Evolutionary conservation across 1,140 invertebrate species (phyloP), one percentile per base, ranked within the genome.

Genomic region (Macrosteles quadrilineatus): DNA sequence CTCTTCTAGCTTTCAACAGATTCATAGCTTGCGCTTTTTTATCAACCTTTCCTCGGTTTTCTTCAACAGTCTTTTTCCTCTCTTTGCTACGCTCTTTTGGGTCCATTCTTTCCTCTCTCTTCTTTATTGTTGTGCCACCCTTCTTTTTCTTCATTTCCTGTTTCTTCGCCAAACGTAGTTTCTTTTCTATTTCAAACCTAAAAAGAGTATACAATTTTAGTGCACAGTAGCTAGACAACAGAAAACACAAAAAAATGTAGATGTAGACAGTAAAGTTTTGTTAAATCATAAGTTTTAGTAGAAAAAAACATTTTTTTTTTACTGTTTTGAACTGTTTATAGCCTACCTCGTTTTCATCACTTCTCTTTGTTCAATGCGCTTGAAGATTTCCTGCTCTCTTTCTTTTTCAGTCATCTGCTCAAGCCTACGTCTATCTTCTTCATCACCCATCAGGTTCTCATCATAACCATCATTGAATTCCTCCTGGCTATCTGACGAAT

Each of bases 381-480:
- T 97, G 78, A 95, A 99, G 75, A 99, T 92, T 82, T 98, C 96
- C 74, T 97, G 95, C 82, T 99, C 97, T 70, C 97, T 83, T 80
- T 99, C 97, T 77, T 97, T 98, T 78, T 98, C 97, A 0, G 96
- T 98, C 88, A 99, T 93, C 72, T 92, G 88, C 11, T 94, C 93
- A 1, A 99, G 81, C 0, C 92, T 83, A 14, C 90, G 89, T 76
- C 93, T 88, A 84, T 99, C 97, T 75, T 96, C 96, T 68, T 94
- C 96, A 83, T 98, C 97, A 0, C 96, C 96, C 90, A 98, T 98
- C 1, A 98, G 84, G 78, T 98, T 95, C 73, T 98, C 96, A 82
- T 98, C 97, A 77, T 95, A 97, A 0, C 94, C 91, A 82, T 92
- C 91, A 75, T 90, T 87, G 76, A 91, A 91, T 79, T 89, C 87